A percentile compares a stretch with the other conserved stretches of the same genome.
These are phyloP conservation scores for Oppia nitens DNA, from an alignment of 1,140 invertebrate species.

Conservation along the genomic window DNA sequence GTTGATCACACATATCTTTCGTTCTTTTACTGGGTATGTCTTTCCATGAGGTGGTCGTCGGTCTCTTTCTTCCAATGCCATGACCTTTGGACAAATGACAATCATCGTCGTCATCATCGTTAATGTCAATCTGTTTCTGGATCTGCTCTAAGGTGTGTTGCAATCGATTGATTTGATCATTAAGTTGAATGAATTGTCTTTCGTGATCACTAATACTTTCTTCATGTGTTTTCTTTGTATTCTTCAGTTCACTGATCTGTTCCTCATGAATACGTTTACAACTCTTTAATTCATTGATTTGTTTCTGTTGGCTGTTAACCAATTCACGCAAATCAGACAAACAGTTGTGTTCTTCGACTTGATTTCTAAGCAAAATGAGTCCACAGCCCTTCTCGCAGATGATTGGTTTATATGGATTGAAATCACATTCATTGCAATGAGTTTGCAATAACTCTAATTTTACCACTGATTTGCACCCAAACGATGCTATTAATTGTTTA, in stretches of 20 bases:
- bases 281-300: neutral
- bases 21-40: neutral
- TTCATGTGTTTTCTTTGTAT: neutral
- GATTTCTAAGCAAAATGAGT: conserved; percentile 2
- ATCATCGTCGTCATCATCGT: neutral
- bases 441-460: neutral
- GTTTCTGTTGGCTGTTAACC: neutral
- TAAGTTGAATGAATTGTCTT: neutral
- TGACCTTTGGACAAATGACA: neutral
- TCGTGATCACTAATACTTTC: neutral
- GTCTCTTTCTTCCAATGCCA: neutral
- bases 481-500: neutral
- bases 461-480: neutral
- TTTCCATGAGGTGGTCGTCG: neutral
- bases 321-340: neutral
- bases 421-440: neutral
- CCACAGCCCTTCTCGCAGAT: conserved; percentile 3
- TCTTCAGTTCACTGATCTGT: conserved; percentile 1
- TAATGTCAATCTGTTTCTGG: neutral
- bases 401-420: conserved; percentile 3
- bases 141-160: neutral
- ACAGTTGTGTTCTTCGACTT: conserved; percentile 3
- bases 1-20: neutral
- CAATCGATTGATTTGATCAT: neutral
- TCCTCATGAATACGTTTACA: neutral